Base-by-base conservation (phyloP, 2,888 invertebrate species). In the Eristalis arbustorum region DNA sequence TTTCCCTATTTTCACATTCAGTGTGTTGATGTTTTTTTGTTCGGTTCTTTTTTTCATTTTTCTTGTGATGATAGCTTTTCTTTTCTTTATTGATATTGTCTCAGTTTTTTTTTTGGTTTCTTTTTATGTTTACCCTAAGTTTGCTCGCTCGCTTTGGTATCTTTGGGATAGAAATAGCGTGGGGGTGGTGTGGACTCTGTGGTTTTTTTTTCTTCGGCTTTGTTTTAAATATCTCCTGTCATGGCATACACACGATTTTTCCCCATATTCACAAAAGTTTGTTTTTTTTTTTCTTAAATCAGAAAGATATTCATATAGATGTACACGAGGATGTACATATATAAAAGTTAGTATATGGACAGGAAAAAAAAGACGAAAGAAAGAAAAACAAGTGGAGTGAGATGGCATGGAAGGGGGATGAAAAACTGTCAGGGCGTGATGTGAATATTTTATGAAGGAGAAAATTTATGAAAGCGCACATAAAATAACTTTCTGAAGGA, bases 341-440 rank as follows among this genome's bases (percentile, higher is more conserved):
- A 40, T 61, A 61, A 34, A 73, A 56, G 49, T 59, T 64, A 68
- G 37, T 68, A 68, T 42, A 31, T 67, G 25, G 34, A 31, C 2
- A 2, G 4, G 18, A 23, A 59, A 66, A 28, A 64, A 59, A 72
- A 71, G 37, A 25, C 22, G 31, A 64, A 56, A 25, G 25, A 40
- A 64, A 34, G 49, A 18, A 49, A 49, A 49, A 49, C 49, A 49
- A 49, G 49, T 49, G 49, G 49, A 49, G 42, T 59, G 59, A 40
- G 40, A 75, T 57, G 14, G 28, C 18, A 56, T 11, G 23, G 49
- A n/a, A 62, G 63, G 56, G 22, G 59, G 31, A 61, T 6, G 25
- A 67, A 68, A 31, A 80, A 80, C 68, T 80, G 73, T 74, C 73
- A 74, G 73, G 73, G 62, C 80, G 73, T 80, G 80, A 74, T 80